phyloP scores from a whole-genome alignment of 64 coral and sea anemone species.

The Actinia tenebrosa region DNA sequence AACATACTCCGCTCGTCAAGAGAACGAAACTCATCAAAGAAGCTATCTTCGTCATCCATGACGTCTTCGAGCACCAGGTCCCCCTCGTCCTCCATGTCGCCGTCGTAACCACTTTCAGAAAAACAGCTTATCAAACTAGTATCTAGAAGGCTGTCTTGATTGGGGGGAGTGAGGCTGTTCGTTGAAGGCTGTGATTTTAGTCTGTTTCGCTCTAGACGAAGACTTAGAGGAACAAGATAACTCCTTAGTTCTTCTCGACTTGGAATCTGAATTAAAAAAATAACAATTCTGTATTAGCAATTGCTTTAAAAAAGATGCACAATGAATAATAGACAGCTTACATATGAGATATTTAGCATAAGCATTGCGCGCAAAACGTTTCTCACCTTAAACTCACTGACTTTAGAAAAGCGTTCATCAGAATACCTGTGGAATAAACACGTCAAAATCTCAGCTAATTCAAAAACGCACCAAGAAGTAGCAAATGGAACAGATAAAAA shows the following conservation, averaged over 20 bases:
- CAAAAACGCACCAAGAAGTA: background rate
- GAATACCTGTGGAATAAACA: constrained; percentile 45
- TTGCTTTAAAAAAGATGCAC: background rate
- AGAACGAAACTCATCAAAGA: constrained; percentile 27
- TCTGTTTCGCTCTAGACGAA: constrained; percentile 2
- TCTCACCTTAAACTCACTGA: constrained; percentile 74
- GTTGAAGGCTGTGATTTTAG: background rate
- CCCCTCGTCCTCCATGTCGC: constrained; percentile 85
- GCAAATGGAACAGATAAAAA: too few species aligned
- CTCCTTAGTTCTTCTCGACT: constrained; percentile 40
- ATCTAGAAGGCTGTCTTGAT: constrained; percentile 53
- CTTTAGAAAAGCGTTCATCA: constrained; percentile 71
- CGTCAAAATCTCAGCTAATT: background rate
- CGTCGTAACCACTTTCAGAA: constrained; percentile 87
- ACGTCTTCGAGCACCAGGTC: constrained; percentile 52
- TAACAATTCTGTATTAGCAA: background rate
- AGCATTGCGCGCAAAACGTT: too few species aligned
- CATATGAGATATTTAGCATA: too few species aligned
- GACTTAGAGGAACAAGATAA: constrained; percentile 14
- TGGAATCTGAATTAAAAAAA: constrained; percentile 16
- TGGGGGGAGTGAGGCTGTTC: background rate
- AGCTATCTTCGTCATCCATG: constrained; percentile 32
- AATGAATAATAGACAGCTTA: too few species aligned
- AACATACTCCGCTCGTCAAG: constrained; percentile 41
- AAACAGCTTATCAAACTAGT: constrained; percentile 52